A percentile compares a stretch with the other conserved stretches of the same genome.
These are phyloP conservation scores for Callipepla californica DNA, from an alignment of 2,113 vertebrate species.

Conservation along the genomic window DNA sequence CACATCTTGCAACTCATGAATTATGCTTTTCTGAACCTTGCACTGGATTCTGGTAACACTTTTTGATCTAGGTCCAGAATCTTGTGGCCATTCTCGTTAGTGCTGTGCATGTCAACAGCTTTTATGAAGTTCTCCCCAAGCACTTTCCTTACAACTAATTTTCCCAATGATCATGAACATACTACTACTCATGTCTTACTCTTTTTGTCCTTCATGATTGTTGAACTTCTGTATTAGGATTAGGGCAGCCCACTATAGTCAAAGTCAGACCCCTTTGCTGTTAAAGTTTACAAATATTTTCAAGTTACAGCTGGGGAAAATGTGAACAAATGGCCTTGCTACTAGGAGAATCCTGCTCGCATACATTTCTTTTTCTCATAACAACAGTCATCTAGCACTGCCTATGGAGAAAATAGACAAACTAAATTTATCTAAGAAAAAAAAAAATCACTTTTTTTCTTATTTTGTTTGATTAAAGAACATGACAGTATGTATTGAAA, in stretches of 20 bases:
- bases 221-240: not conserved
- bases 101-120: not conserved
- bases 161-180: fast-evolving
- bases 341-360: not conserved
- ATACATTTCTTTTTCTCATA: not conserved
- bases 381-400: not conserved
- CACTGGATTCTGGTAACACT: not conserved
- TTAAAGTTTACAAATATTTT: not conserved
- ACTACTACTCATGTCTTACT: not conserved
- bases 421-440: not conserved
- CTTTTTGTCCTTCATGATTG: not conserved
- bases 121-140: not conserved
- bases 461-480: too few species aligned
- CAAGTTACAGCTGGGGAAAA: not conserved
- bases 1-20: not conserved
- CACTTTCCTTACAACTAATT: not conserved
- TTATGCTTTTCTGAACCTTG: not conserved
- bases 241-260: not conserved
- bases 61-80: not conserved
- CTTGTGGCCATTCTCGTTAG: fast-evolving
- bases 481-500: too few species aligned
- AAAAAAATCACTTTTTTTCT: not conserved
- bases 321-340: not conserved
- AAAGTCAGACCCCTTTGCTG: not conserved
- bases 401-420: not conserved